Conservation (phyloP, 2,797 vertebrate genomes). For the Coilia nasus region DNA sequence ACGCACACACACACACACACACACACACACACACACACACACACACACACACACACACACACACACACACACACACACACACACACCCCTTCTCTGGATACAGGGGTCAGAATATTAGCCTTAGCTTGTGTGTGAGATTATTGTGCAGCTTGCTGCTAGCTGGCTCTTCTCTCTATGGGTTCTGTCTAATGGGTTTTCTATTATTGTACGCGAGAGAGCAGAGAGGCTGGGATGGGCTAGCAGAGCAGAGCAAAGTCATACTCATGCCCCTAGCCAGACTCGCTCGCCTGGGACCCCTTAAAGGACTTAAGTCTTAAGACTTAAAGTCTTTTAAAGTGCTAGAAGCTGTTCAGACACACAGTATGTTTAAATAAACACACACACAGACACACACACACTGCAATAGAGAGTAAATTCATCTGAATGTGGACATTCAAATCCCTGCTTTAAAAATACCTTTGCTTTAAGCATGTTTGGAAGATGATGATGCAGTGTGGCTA, state of each 20-base stretch:
- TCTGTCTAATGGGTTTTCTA: background rate
- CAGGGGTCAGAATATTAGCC: conserved; percentile 10
- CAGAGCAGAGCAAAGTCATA: background rate
- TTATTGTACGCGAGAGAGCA: background rate
- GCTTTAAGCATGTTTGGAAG: background rate
- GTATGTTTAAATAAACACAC: background rate
- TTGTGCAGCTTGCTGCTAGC: background rate
- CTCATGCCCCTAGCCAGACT: background rate
- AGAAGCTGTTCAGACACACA: no score
- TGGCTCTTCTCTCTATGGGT: background rate
- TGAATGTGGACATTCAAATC: background rate
- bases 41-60: background rate
- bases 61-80: background rate
- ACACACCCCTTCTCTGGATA: no score
- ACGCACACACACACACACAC: conserved; percentile 2
- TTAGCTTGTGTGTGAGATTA: background rate
- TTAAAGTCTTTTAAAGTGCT: background rate
- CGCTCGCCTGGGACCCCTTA: background rate
- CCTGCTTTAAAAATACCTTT: background rate
- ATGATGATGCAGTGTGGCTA: background rate
- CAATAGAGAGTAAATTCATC: background rate
- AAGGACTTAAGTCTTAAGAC: no score
- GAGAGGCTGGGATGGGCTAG: background rate
- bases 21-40: conserved; percentile 9
- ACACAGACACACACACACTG: background rate